Evolutionary conservation across 2,113 vertebrate species (phyloP).

Genomic region (Typhlomys cinereus): DNA sequence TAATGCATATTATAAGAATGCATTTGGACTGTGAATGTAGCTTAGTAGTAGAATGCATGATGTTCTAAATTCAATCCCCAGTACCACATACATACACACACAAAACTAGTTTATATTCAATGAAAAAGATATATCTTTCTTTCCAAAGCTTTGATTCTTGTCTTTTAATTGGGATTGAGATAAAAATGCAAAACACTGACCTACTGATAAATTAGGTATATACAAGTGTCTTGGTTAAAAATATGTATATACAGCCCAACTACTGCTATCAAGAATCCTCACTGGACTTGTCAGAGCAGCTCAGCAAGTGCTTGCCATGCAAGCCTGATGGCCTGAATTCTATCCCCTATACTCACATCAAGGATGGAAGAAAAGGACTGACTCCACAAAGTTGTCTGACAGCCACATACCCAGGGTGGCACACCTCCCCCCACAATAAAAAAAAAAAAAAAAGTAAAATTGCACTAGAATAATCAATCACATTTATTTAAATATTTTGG

Average conservation of each 20-base stretch:
- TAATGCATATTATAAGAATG: conserved; percentile 28
- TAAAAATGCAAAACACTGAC: conserved; percentile 21
- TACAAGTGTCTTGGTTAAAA: too few species aligned
- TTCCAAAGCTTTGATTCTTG: neutral
- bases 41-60: neutral
- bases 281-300: too few species aligned
- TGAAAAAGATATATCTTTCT: conserved; percentile 3
- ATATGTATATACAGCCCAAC: neutral
- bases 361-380: too few species aligned
- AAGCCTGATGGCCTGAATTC: too few species aligned
- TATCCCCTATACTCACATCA: too few species aligned
- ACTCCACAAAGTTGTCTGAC: too few species aligned
- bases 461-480: neutral
- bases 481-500: neutral
- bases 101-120: neutral
- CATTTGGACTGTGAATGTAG: neutral
- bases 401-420: too few species aligned
- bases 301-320: too few species aligned
- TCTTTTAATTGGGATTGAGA: conserved; percentile 56
- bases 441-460: conserved; percentile 5
- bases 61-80: neutral
- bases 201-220: neutral
- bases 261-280: too few species aligned
- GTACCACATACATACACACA: too few species aligned
- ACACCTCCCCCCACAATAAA: too few species aligned